phyloP scores from a whole-genome alignment of 2,113 vertebrate genomes.

The Tricholaema leucomelas region DNA sequence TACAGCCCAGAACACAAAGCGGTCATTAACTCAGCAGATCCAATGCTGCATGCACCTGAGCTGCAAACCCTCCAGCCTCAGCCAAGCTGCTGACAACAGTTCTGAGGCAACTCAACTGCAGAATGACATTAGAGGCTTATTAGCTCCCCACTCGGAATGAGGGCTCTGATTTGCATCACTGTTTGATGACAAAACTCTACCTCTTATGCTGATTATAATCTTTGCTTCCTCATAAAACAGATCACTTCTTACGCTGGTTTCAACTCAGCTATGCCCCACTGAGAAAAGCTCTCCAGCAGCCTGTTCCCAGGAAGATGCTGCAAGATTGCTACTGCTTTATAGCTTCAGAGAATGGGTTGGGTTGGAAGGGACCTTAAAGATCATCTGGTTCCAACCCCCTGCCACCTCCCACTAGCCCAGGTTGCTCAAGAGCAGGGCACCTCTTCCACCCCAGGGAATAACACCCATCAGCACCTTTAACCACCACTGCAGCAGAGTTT shows the following conservation, averaged over 20 bases:
- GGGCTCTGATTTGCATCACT: slow-evolving; percentile 31
- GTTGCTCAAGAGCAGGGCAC: too few relatives aligned
- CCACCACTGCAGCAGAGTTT: too few relatives aligned
- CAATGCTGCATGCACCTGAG: not conserved
- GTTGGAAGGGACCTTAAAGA: too few relatives aligned
- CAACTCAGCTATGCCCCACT: not conserved
- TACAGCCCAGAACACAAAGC: not conserved
- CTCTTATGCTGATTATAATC: not conserved
- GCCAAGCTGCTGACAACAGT: not conserved
- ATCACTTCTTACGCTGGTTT: not conserved
- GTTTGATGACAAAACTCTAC: slow-evolving; percentile 38
- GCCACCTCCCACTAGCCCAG: too few relatives aligned
- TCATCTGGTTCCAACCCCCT: too few relatives aligned
- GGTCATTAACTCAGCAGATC: not conserved
- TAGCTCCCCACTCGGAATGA: slow-evolving; percentile 1
- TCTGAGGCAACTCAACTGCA: not conserved
- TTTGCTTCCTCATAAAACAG: slow-evolving; percentile 1
- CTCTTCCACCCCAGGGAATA: too few relatives aligned
- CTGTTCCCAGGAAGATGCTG: not conserved
- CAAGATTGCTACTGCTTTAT: not conserved
- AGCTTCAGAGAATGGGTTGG: too few relatives aligned
- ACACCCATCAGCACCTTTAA: too few relatives aligned
- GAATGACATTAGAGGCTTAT: not conserved
- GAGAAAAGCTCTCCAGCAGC: slow-evolving; percentile 11
- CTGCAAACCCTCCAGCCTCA: not conserved